These are phyloP conservation scores for Kradibia gibbosae DNA, from an alignment of 1,140 invertebrate genomes.

Conservation along the genomic window DNA sequence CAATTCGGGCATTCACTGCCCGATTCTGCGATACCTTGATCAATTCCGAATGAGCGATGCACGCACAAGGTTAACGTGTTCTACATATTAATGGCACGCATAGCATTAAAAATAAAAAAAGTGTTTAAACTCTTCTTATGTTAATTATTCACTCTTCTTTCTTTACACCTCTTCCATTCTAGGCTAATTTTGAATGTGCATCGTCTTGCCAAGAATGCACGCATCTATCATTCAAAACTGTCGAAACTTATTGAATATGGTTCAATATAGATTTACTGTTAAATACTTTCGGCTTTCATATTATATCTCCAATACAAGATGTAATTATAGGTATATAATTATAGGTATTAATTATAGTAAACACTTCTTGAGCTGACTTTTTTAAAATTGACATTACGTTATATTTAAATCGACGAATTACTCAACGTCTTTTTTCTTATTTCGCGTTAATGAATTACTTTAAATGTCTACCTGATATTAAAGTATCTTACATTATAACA, in stretches of 20 bases:
- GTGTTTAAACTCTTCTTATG: too few relatives aligned
- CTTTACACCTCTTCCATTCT: neutral
- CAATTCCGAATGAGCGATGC: neutral
- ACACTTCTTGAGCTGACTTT: neutral
- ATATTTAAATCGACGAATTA: neutral
- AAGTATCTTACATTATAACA: too few relatives aligned
- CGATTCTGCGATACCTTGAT: neutral
- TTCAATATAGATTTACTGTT: neutral
- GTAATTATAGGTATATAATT: too few relatives aligned
- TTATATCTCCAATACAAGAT: neutral
- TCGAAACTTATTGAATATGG: neutral
- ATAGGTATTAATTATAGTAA: too few relatives aligned
- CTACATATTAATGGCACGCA: neutral
- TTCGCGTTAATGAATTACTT: too few relatives aligned
- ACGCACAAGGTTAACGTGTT: neutral
- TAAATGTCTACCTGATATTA: too few relatives aligned
- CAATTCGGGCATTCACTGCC: neutral
- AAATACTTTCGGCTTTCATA: neutral
- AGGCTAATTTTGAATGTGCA: neutral
- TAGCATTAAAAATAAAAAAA: neutral
- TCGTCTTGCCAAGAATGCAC: slow-evolving; percentile 17
- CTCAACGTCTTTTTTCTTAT: neutral
- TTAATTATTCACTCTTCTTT: too few relatives aligned
- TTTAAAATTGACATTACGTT: too few relatives aligned
- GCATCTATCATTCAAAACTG: neutral